phyloP scores from a whole-genome alignment of 2,888 invertebrate genomes.

The Drosophila nigritarsus region DNA sequence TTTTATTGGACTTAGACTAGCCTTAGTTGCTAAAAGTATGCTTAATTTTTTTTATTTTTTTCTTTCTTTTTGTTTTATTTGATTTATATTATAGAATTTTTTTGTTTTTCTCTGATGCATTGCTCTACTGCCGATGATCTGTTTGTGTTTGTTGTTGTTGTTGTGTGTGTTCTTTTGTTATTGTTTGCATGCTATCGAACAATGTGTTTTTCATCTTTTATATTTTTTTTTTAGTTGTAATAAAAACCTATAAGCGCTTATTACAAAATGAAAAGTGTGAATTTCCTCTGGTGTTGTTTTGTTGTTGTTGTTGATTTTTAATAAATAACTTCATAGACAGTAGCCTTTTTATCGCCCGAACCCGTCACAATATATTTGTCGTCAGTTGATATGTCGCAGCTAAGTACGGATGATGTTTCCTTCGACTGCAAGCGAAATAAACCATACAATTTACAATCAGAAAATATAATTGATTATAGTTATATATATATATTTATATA shows the following conservation, averaged over 20 bases:
- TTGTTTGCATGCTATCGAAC: conserved; percentile 56
- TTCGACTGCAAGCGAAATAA: conserved; percentile 89
- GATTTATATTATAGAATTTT: conserved; percentile 75
- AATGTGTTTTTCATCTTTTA: conserved; percentile 40
- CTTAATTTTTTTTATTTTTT: conserved; percentile 72
- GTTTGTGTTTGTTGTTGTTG: conserved; percentile 23
- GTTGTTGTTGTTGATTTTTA: conserved; percentile 83
- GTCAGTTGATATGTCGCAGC: conserved; percentile 99
- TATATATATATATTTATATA: neutral
- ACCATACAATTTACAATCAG: conserved; percentile 20
- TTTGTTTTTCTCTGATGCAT: conserved; percentile 63
- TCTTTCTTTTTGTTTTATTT: conserved; percentile 47
- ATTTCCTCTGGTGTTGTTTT: conserved; percentile 51
- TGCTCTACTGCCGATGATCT: conserved; percentile 52
- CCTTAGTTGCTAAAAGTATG: conserved; percentile 77
- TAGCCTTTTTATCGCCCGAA: conserved; percentile 99
- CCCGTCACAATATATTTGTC: conserved; percentile 99
- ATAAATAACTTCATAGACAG: conserved; percentile 98
- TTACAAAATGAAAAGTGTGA: conserved; percentile 77
- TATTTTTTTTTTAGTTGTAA: conserved; percentile 57
- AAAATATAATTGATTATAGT: conserved; percentile 3
- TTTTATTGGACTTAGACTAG: conserved; percentile 77
- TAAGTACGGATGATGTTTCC: conserved; percentile 98
- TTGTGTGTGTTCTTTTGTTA: conserved; percentile 38
- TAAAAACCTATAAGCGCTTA: conserved; percentile 80